A percentile compares a stretch with the other conserved stretches of the same genome.
phyloP scores from a whole-genome alignment of 2,113 vertebrate species.

The Erpornis zantholeuca region DNA sequence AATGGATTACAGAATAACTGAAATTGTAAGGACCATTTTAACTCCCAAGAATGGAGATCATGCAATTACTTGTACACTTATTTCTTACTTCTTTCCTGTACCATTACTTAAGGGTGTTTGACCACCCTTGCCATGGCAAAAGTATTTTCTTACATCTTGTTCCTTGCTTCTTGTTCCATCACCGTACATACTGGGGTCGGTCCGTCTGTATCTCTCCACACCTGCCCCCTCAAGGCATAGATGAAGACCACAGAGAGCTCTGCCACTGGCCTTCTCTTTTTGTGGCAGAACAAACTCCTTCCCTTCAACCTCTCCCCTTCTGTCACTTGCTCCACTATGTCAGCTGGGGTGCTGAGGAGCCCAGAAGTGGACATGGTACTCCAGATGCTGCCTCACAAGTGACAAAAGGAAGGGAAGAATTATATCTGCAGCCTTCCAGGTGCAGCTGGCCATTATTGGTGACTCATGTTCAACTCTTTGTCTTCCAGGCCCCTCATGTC shows the following conservation, averaged over 20 bases:
- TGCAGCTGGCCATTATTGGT: background rate
- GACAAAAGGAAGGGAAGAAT: background rate
- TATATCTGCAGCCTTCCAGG: background rate
- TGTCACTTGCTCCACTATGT: background rate
- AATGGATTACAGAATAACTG: background rate
- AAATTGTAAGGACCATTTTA: background rate
- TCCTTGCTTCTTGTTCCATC: background rate
- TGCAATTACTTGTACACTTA: background rate
- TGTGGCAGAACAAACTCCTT: fast-evolving
- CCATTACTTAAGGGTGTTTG: background rate
- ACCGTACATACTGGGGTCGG: background rate
- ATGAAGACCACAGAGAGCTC: background rate
- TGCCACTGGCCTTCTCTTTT: background rate
- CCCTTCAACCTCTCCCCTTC: background rate
- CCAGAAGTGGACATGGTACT: background rate
- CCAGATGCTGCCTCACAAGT: background rate
- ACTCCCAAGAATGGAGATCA: background rate
- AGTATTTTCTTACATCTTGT: background rate
- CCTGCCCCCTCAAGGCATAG: background rate
- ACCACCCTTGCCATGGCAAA: background rate
- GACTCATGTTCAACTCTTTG: background rate
- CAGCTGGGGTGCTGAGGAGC: background rate
- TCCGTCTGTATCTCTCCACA: background rate
- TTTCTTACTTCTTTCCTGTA: background rate
- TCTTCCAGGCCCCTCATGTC: fast-evolving